Base-by-base conservation (phyloP, 2,797 vertebrate genomes). In the Pogoniulus pusillus region DNA sequence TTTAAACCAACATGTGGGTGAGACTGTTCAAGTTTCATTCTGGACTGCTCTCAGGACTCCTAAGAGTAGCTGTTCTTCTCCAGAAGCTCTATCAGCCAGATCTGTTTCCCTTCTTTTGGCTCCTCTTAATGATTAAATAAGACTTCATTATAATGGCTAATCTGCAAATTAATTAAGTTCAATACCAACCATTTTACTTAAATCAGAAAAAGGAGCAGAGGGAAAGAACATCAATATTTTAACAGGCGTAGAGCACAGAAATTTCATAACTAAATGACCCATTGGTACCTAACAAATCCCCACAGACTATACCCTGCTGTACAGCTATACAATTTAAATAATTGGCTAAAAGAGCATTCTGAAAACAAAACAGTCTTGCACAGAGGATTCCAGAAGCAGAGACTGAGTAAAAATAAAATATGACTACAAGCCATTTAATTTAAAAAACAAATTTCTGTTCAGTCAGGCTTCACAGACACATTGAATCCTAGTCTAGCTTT, bases 131-230 rank as follows among this genome's bases (percentile, higher is more conserved):
- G 66, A 78, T 93, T 84, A 91, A 91, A 62, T 86, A 74, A 60
- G 62, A 58, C 68, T 95, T 85, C 43, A 55, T 95, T 91, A 75
- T 80, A 87, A 85, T 43, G 82, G 70, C 29, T 89, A 75, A 93
- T 91, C 88, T 89, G 79, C 87, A 93, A 89, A 91, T 87, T 72
- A 85, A 82, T 93, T 94, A 70, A 49, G 30, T 83, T 89, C 88
- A 92, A 89, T 93, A 89, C 51, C 65, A 78, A 64, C 34, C 35
- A 37, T 89, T 95, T 91, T 85, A 64, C 58, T 81, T 66, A 65
- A 82, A 93, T 62, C 72, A 82, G 69, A 60, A 55, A 76, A 82
- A 84, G 65, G 55, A 87, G 63, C 29, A 73, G 85, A 80, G 59
- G 51, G 63, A 76, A 93, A 82, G 59, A 93, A 59, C 55, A 70